Evolutionary conservation across 2,888 invertebrate species (phyloP).

Genomic region (Ametastegia equiseti): DNA sequence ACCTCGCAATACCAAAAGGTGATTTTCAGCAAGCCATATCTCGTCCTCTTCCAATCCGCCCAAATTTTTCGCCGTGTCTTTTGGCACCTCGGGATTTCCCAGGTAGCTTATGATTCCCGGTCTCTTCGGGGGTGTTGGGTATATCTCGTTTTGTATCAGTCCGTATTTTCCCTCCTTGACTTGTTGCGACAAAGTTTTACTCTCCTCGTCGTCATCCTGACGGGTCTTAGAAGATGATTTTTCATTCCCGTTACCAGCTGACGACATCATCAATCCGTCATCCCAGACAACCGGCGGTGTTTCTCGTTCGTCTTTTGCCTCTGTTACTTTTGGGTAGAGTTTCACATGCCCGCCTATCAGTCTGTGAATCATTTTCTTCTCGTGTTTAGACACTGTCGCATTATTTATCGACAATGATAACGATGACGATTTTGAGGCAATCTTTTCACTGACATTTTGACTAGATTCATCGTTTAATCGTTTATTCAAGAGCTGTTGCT

Average conservation of each 20-base stretch:
- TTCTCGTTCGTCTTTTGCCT: constrained; percentile 33
- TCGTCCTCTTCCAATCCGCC: constrained; percentile 91
- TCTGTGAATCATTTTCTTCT: constrained; percentile 81
- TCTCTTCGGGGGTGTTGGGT: constrained; percentile 83
- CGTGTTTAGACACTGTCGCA: constrained; percentile 71
- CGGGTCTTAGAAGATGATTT: constrained; percentile 70
- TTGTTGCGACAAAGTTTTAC: constrained; percentile 92
- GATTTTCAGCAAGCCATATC: constrained; percentile 94
- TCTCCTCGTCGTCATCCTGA: constrained; percentile 81
- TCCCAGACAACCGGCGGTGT: constrained; percentile 60
- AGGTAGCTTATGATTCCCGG: constrained; percentile 91
- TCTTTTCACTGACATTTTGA: constrained; percentile 1
- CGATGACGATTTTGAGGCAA: neutral
- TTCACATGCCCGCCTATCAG: constrained; percentile 84
- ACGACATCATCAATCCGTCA: constrained; percentile 82
- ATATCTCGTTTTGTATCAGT: constrained; percentile 90
- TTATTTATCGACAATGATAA: constrained; percentile 51
- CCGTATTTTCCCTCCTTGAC: constrained; percentile 95
- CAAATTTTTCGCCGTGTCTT: constrained; percentile 87
- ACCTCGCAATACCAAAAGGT: constrained; percentile 89
- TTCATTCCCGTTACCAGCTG: constrained; percentile 83
- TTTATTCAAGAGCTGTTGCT: neutral
- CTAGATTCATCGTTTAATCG: constrained; percentile 7
- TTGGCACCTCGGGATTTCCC: constrained; percentile 88
- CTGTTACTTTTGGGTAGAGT: constrained; percentile 49